Evolutionary conservation across 2,113 vertebrate species (phyloP), one percentile per base, ranked within the genome.

Genomic region (Lycocorax pyrrhopterus): DNA sequence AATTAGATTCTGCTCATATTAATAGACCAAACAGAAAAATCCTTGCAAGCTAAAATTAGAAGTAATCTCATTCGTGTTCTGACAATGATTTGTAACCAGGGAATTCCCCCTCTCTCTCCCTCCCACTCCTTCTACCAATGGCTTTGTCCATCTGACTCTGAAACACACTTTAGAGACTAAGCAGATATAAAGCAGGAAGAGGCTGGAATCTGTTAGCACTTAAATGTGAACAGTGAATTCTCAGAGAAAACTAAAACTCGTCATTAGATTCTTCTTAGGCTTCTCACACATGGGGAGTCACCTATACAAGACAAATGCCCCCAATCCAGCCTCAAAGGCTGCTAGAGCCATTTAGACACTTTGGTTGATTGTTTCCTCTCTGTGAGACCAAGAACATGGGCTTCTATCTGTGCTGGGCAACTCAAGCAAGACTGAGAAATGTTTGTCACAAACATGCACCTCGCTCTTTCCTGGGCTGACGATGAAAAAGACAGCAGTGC

Each of bases 1-100:
- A 95, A 94, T 89, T 94, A 95, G 80, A 96, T 66, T 64, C 73
- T 90, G 51, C 71, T 79, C 82, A 87, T 66, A 89, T 84, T 95
- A 96, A 92, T 43, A 71, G 49, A 88, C 67, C 69, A 94, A 96
- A 96, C 37, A 94, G 86, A 93, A 95, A 93, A 95, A 94, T 84
- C 51, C 20, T 46, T n/a, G 23, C 5, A 29, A 87, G 52, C 85
- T 94, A 96, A 95, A 95, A 91, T 94, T 87, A 96, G 88, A 94
- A 85, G 23, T 33, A 83, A 96, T 76, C 78, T 91, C 93, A 89
- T 91, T 79, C 89, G 81, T 35, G 80, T 73, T 60, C 73, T 90
- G 86, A 95, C 75, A 94, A 63, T 66, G 44, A 88, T 41, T 67
- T 85, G 84, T 47, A 89, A 82, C 73, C 39, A 89, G 89, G 89